Evolutionary conservation across 2,113 vertebrate species (phyloP).

Genomic region (Mastomys coucha): DNA sequence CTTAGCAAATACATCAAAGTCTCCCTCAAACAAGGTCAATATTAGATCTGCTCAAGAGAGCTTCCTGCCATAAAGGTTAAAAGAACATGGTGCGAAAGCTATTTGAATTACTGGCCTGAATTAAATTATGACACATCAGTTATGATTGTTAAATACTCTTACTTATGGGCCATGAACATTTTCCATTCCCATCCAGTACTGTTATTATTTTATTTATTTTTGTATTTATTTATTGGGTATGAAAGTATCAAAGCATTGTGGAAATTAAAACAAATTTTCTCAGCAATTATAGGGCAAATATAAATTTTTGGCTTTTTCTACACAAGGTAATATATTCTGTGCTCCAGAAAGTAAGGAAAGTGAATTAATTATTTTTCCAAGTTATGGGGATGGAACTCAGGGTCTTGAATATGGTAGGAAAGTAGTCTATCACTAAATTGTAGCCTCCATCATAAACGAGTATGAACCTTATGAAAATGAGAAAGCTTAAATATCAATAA

Average conservation of each 20-base stretch:
- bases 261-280: not conserved
- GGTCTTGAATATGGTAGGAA: not conserved
- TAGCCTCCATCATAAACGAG: not conserved
- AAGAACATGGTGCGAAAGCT: not conserved
- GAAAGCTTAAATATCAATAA: not conserved
- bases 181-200: not conserved
- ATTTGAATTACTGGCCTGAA: not conserved
- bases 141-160: not conserved
- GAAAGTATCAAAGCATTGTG: not conserved
- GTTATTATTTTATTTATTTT: not conserved
- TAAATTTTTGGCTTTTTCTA: not conserved
- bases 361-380: not conserved
- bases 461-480: not conserved
- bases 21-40: conserved; percentile 48
- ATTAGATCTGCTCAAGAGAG: conserved; percentile 16
- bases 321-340: not conserved
- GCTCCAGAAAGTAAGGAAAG: not conserved
- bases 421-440: not conserved
- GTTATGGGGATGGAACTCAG: too few species aligned
- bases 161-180: not conserved
- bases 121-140: not conserved
- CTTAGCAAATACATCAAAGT: conserved; percentile 39
- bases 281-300: not conserved
- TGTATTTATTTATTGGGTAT: not conserved
- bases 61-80: not conserved